phyloP scores from a whole-genome alignment of 1,140 invertebrate species.

The Drosophila mauritiana region DNA sequence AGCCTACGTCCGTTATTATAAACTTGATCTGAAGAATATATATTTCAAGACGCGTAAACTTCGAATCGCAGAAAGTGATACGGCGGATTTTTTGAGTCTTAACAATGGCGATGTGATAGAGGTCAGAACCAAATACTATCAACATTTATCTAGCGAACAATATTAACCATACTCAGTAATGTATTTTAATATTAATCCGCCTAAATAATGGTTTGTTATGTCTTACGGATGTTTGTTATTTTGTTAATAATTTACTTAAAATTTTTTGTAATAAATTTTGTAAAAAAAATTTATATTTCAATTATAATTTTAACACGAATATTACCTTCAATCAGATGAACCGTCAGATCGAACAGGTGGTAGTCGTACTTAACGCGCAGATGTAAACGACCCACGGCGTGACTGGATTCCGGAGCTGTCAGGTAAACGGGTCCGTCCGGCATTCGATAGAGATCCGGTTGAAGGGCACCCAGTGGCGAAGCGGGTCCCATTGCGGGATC shows the following conservation, averaged over 20 bases:
- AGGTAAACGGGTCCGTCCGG: constrained; percentile 90
- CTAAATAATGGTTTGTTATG: too few relatives aligned
- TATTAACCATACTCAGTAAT: not conserved
- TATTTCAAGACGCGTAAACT: not conserved
- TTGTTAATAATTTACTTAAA: not conserved
- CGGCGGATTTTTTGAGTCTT: not conserved
- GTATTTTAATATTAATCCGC: not conserved
- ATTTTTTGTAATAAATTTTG: not conserved
- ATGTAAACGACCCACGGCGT: constrained; percentile 91
- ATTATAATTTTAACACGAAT: not conserved
- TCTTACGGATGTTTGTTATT: too few relatives aligned
- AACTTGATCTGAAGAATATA: not conserved
- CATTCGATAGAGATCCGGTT: constrained; percentile 93
- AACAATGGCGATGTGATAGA: not conserved
- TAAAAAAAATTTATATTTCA: not conserved
- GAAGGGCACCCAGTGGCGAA: constrained; percentile 92
- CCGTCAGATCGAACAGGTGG: constrained; percentile 93
- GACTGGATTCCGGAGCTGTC: constrained; percentile 86
- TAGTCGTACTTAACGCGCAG: constrained; percentile 95
- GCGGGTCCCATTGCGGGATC: constrained; percentile 86
- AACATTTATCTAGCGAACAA: not conserved
- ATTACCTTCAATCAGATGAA: constrained; percentile 94
- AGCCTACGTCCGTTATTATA: not conserved
- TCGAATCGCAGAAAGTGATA: not conserved
- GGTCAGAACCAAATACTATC: not conserved